Percentiles rank a stretch among this genome's conserved stretches.
These are phyloP conservation scores for Tangachromis dhanisi DNA, from an alignment of 2,113 vertebrate genomes.

Conservation along the genomic window DNA sequence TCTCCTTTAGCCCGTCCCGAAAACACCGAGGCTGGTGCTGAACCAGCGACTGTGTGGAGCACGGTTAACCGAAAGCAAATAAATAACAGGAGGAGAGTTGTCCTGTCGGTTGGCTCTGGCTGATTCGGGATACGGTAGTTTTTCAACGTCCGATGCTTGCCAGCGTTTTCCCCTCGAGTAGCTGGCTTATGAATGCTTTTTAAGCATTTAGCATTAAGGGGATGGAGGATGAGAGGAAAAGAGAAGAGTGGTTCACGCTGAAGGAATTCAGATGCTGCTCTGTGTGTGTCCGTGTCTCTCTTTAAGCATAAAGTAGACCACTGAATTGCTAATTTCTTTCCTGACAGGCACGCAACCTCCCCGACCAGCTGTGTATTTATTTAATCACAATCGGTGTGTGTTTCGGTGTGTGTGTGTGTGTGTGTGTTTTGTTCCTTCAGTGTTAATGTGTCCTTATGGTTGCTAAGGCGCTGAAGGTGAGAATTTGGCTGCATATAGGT, in stretches of 20 bases:
- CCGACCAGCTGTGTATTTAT: constrained; percentile 22
- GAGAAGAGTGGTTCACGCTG: constrained; percentile 61
- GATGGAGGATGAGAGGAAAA: constrained; percentile 22
- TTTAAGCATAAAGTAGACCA: constrained; percentile 29
- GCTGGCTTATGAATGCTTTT: constrained; percentile 17
- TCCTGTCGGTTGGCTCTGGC: constrained; percentile 26
- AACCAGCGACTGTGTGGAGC: constrained; percentile 49
- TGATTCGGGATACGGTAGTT: background rate
- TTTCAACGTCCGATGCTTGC: background rate
- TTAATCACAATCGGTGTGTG: constrained; percentile 1
- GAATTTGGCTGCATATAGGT: constrained; percentile 31
- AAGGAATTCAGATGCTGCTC: constrained; percentile 69
- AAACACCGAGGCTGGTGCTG: constrained; percentile 65
- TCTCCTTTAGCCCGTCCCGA: constrained; percentile 43
- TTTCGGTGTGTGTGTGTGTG: background rate
- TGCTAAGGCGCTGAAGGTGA: constrained; percentile 52
- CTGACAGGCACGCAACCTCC: constrained; percentile 13
- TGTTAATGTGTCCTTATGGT: constrained; percentile 15
- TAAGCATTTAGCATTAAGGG: constrained; percentile 28
- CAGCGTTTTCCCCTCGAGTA: background rate
- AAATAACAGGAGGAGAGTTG: constrained; percentile 60
- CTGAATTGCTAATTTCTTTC: constrained; percentile 18
- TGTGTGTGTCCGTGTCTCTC: background rate
- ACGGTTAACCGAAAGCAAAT: constrained; percentile 49
- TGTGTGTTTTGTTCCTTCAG: background rate